Conservation (phyloP, 2,797 vertebrate genomes). For the Alfaro cultratus region DNA sequence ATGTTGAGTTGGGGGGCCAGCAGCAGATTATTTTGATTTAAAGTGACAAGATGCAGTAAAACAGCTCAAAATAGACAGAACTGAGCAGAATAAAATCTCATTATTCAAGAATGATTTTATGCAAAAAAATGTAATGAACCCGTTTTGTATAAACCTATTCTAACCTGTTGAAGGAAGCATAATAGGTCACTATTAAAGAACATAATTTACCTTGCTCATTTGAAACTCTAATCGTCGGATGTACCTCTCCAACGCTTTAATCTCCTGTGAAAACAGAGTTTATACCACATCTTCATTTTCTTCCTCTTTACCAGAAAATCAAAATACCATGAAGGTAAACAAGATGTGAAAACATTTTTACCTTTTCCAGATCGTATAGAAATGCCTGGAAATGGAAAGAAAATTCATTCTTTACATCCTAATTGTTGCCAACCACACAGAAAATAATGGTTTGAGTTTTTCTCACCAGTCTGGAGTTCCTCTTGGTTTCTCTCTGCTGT, state of each 20-base stretch:
- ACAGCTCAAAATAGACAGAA: too few species aligned
- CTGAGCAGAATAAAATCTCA: too few species aligned
- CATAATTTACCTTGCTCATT: constrained; percentile 89
- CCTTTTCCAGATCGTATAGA: constrained; percentile 97
- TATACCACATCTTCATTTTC: neutral
- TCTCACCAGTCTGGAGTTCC: constrained; percentile 94
- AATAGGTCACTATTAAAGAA: neutral
- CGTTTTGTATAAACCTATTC: too few species aligned
- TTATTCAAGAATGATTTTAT: too few species aligned
- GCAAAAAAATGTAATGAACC: too few species aligned
- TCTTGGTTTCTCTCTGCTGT: constrained; percentile 88
- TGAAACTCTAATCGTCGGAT: constrained; percentile 94
- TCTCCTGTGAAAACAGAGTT: constrained; percentile 83
- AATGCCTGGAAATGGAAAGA: constrained; percentile 85
- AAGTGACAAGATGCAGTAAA: too few species aligned
- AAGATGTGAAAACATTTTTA: constrained; percentile 60
- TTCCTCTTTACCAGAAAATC: neutral
- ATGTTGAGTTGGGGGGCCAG: too few species aligned
- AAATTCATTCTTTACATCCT: neutral
- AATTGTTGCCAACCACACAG: neutral
- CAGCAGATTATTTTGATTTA: too few species aligned
- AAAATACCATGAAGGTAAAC: neutral
- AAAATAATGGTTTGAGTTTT: neutral
- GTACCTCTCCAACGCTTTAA: constrained; percentile 88
- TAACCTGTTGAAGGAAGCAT: too few species aligned